A percentile compares a stretch with the other conserved stretches of the same genome.
Conservation (phyloP, 2,113 vertebrate genomes). For the Larimichthys polyactis region DNA sequence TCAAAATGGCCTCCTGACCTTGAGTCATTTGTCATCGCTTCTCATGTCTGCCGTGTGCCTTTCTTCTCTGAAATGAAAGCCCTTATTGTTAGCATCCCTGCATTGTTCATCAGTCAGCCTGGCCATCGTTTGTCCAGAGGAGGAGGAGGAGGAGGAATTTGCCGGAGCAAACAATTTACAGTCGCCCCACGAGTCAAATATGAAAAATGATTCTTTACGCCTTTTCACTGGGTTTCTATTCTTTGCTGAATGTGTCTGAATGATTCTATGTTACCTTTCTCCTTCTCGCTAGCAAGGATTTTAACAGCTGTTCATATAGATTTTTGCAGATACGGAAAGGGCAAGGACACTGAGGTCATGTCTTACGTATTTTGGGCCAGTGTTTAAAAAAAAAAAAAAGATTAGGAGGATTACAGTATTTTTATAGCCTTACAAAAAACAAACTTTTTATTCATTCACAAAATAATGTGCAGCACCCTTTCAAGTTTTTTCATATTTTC, state of each 20-base stretch:
- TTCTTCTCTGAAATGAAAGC: conserved; percentile 49
- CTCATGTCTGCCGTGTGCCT: conserved; percentile 36
- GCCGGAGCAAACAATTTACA: conserved; percentile 43
- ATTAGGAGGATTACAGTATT: too few relatives aligned
- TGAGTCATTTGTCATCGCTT: conserved; percentile 64
- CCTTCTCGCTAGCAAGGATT: not conserved
- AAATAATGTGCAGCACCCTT: too few relatives aligned
- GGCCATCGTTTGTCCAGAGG: conserved; percentile 52
- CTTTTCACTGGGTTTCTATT: not conserved
- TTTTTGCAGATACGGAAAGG: not conserved
- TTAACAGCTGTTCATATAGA: not conserved
- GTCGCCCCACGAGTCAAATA: conserved; percentile 27
- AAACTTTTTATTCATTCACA: too few relatives aligned
- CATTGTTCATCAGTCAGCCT: conserved; percentile 61
- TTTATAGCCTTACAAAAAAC: too few relatives aligned
- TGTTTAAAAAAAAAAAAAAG: too few relatives aligned
- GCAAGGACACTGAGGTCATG: not conserved
- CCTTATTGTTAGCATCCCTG: conserved; percentile 47
- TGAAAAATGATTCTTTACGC: conserved; percentile 31
- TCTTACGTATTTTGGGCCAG: not conserved
- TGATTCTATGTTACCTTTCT: not conserved
- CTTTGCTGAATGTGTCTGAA: not conserved
- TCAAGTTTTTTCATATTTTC: too few relatives aligned
- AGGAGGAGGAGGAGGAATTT: conserved; percentile 15
- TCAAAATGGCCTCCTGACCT: conserved; percentile 74